Conservation (phyloP, 2,888 invertebrate genomes). For the Macroteleia sp. region DNA sequence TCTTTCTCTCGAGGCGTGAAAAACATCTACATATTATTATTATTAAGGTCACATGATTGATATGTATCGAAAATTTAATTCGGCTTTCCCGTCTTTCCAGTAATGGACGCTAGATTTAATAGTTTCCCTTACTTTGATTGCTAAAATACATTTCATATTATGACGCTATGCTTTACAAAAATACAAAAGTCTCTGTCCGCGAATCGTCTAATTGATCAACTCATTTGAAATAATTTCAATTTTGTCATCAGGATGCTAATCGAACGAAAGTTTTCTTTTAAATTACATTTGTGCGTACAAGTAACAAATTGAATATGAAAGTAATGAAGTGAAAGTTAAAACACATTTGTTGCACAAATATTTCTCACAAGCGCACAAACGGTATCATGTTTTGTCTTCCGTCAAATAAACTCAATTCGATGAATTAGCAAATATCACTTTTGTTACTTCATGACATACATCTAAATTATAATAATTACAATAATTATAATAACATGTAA, state of each 20-base stretch:
- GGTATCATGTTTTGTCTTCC: neutral
- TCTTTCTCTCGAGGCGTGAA: slow-evolving; percentile 34
- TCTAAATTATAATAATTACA: slow-evolving; percentile 48
- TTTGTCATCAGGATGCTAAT: neutral
- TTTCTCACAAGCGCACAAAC: neutral
- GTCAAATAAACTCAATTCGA: slow-evolving; percentile 39
- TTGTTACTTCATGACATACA: slow-evolving; percentile 38
- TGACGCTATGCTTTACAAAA: slow-evolving; percentile 35
- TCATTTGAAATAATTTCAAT: neutral
- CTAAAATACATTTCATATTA: slow-evolving; percentile 37
- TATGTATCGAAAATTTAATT: slow-evolving; percentile 60
- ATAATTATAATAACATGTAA: slow-evolving; percentile 38
- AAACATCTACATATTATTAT: slow-evolving; percentile 36
- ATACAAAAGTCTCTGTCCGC: slow-evolving; percentile 31
- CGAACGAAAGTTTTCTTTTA: slow-evolving; percentile 4
- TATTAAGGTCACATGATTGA: slow-evolving; percentile 60
- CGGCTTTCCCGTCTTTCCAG: slow-evolving; percentile 45
- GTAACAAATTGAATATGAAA: neutral
- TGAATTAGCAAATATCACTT: slow-evolving; percentile 53
- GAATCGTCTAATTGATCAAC: slow-evolving; percentile 11
- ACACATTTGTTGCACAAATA: neutral
- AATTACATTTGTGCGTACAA: slow-evolving; percentile 21
- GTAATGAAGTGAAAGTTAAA: neutral
- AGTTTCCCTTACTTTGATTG: slow-evolving; percentile 7
- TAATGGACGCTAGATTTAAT: slow-evolving; percentile 39